Evolutionary conservation across 2,113 vertebrate species (phyloP).

Genomic region (Cephalopterus ornatus): DNA sequence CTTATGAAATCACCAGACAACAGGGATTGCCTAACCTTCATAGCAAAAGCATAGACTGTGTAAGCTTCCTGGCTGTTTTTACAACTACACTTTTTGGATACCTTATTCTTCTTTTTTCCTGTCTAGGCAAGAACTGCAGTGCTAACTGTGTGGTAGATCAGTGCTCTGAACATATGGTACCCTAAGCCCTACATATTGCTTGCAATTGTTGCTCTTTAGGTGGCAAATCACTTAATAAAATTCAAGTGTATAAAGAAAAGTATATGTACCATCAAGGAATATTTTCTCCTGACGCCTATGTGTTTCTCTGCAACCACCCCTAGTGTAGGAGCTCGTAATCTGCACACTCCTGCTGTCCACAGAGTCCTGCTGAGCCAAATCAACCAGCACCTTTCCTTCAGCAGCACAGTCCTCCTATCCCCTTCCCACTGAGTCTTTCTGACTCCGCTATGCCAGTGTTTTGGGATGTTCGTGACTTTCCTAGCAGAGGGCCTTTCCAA

Average conservation of each 20-base stretch:
- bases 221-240: background rate
- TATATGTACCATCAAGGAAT: background rate
- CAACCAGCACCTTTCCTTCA: background rate
- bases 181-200: background rate
- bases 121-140: background rate
- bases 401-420: fast-evolving
- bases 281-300: background rate
- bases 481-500: background rate
- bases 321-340: background rate
- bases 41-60: background rate
- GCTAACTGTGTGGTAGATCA: background rate
- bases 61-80: background rate
- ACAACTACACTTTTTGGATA: background rate
- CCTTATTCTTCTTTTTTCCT: background rate
- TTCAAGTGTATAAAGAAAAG: background rate
- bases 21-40: background rate
- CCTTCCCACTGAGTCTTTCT: background rate
- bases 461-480: background rate
- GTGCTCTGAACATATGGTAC: background rate
- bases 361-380: background rate
- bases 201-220: background rate
- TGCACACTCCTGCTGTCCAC: background rate
- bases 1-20: background rate
- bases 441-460: background rate
- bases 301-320: background rate